A percentile compares a stretch with the other conserved stretches of the same genome.
Evolutionary conservation across 2,113 vertebrate genomes (phyloP).

Genomic region (Pangasianodon hypophthalmus): DNA sequence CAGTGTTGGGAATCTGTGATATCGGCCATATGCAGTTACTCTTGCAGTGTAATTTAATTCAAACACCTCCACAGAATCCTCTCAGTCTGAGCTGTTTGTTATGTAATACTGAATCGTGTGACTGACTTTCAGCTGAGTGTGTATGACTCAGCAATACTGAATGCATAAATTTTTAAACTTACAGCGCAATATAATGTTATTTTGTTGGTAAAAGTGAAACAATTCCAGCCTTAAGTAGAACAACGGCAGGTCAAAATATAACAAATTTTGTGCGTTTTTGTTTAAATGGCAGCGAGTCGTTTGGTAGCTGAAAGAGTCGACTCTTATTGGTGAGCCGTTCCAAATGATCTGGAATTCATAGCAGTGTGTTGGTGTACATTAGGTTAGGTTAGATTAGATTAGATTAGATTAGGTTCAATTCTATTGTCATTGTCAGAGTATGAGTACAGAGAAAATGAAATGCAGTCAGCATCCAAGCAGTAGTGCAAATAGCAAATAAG

Average conservation of each 20-base stretch:
- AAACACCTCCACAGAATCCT: background rate
- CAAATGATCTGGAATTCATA: background rate
- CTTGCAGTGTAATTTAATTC: background rate
- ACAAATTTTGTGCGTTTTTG: background rate
- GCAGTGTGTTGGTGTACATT: background rate
- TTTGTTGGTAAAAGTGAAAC: background rate
- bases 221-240: background rate
- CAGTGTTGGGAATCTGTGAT: too few species aligned
- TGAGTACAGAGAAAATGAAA: too few species aligned
- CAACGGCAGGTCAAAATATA: background rate
- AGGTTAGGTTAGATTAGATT: too few species aligned
- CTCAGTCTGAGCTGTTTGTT: background rate
- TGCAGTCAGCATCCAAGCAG: too few species aligned
- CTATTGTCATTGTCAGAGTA: too few species aligned
- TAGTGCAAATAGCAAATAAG: too few species aligned
- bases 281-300: background rate
- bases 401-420: too few species aligned
- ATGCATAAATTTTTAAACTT: too few species aligned
- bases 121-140: background rate
- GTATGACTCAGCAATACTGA: too few species aligned
- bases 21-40: background rate
- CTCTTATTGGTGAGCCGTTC: background rate
- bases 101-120: background rate
- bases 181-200: too few species aligned
- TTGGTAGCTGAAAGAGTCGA: background rate